Conservation (phyloP, 2,797 vertebrate genomes). For the Gadopsis marmoratus region DNA sequence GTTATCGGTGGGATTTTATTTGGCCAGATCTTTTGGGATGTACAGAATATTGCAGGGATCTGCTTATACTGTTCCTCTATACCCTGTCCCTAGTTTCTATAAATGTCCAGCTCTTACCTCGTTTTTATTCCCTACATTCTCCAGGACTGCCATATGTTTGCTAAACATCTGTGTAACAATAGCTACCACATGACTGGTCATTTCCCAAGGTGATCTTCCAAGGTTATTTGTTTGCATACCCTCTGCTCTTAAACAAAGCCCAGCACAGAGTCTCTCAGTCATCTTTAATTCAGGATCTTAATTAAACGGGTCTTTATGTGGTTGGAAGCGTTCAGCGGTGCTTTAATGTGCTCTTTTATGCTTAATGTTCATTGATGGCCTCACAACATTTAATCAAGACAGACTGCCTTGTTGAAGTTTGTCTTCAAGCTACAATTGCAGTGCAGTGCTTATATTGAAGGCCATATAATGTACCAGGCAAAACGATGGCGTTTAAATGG, state of each 20-base stretch:
- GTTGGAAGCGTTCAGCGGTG: conserved; percentile 58
- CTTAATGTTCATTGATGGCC: conserved; percentile 60
- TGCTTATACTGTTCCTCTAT: not conserved
- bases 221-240: conserved; percentile 53
- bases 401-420: conserved; percentile 42
- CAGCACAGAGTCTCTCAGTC: conserved; percentile 24
- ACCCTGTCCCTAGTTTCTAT: not conserved
- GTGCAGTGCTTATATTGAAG: conserved; percentile 22
- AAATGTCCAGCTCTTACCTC: not conserved
- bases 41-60: conserved; percentile 17
- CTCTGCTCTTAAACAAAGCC: conserved; percentile 47
- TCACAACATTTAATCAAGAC: conserved; percentile 60
- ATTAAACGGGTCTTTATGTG: conserved; percentile 61
- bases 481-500: conserved; percentile 47
- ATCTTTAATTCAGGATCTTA: conserved; percentile 54
- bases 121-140: not conserved
- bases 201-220: conserved; percentile 45
- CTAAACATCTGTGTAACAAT: conserved; percentile 24
- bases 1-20: conserved; percentile 43
- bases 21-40: conserved; percentile 25
- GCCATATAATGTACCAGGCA: conserved; percentile 15
- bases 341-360: conserved; percentile 67
- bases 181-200: conserved; percentile 24
- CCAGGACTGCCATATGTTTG: not conserved
- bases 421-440: conserved; percentile 37